Conservation (phyloP, 2,888 invertebrate genomes). For the Sialis fuliginosa region DNA sequence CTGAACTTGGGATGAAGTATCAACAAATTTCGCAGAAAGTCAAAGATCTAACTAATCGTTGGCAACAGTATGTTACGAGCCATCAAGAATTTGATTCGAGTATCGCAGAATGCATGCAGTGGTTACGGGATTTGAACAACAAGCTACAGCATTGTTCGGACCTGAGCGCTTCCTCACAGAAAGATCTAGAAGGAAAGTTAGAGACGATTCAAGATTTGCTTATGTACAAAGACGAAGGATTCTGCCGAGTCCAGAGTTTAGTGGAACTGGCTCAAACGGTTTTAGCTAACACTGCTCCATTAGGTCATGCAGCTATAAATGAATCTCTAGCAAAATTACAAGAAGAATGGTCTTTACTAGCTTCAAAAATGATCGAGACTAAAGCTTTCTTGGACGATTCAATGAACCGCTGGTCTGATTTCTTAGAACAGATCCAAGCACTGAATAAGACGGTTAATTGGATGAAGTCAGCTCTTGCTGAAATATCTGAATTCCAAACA, state of each 20-base stretch:
- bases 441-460: conserved; percentile 67
- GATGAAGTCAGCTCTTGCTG: conserved; percentile 54
- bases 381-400: conserved; percentile 76
- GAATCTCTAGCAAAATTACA: conserved; percentile 66
- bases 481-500: conserved; percentile 56
- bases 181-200: conserved; percentile 71
- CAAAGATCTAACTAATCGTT: conserved; percentile 76
- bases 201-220: conserved; percentile 72
- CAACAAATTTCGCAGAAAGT: conserved; percentile 79
- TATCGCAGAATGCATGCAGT: conserved; percentile 59
- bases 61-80: conserved; percentile 79
- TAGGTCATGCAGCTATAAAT: conserved; percentile 76
- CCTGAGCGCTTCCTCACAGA: conserved; percentile 60
- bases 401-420: conserved; percentile 80
- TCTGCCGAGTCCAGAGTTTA: conserved; percentile 67
- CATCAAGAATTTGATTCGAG: conserved; percentile 78
- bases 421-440: conserved; percentile 73
- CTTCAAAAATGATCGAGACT: conserved; percentile 78
- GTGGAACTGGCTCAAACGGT: conserved; percentile 86
- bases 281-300: conserved; percentile 75
- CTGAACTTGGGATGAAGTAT: conserved; percentile 82
- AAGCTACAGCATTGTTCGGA: conserved; percentile 80
- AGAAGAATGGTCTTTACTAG: conserved; percentile 76
- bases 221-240: conserved; percentile 85
- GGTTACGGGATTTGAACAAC: conserved; percentile 67